Conservation (phyloP, 2,888 invertebrate species). For the Toxonevra muliebris region DNA sequence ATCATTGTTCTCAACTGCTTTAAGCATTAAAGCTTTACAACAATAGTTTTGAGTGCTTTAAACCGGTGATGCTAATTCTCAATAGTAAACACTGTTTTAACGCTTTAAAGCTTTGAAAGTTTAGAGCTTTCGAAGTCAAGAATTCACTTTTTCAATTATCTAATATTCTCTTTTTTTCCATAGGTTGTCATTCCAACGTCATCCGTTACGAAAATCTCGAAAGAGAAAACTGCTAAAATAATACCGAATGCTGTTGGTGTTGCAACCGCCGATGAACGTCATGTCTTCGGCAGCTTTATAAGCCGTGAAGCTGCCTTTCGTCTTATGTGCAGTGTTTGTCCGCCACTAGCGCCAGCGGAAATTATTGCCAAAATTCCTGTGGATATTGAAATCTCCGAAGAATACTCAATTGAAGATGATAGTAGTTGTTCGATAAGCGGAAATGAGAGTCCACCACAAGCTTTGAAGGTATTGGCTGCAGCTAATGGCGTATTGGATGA, state of each 20-base stretch:
- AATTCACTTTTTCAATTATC: not conserved
- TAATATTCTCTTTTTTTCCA: constrained; percentile 36
- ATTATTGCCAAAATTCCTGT: constrained; percentile 54
- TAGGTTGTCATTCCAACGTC: constrained; percentile 87
- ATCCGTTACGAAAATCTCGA: constrained; percentile 86
- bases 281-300: constrained; percentile 89
- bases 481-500: constrained; percentile 31
- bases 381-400: constrained; percentile 60
- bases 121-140: not conserved
- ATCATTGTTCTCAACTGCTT: too few relatives aligned
- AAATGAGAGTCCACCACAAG: constrained; percentile 64
- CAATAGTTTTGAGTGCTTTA: too few relatives aligned
- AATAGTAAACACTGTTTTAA: not conserved
- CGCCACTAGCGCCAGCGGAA: constrained; percentile 66
- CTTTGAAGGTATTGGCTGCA: constrained; percentile 38
- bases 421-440: constrained; percentile 69
- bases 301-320: constrained; percentile 89
- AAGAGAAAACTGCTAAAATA: constrained; percentile 92
- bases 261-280: constrained; percentile 81
- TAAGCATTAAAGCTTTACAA: too few relatives aligned
- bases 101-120: not conserved
- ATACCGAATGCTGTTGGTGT: constrained; percentile 94
- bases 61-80: not conserved
- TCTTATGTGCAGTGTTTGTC: constrained; percentile 87
- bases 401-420: constrained; percentile 67